Conservation (phyloP, 2,888 invertebrate species). For the Cataglyphis livida region DNA sequence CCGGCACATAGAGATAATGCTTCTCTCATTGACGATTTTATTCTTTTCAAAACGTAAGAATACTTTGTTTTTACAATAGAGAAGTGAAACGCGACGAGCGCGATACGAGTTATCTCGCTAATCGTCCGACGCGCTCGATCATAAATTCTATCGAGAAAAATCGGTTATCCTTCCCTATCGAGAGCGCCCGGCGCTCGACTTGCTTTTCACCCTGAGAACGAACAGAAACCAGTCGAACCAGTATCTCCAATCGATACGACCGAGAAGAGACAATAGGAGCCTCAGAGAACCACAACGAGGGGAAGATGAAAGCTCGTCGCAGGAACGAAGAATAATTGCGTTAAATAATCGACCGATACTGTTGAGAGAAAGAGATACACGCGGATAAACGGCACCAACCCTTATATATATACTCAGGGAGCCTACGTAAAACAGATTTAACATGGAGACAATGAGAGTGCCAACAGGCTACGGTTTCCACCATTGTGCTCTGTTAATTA, state of each 20-base stretch:
- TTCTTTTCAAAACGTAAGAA: conserved; percentile 42
- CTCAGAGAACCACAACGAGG: conserved; percentile 31
- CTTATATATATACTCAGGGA: background rate
- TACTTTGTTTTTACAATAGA: conserved; percentile 51
- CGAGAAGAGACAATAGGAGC: conserved; percentile 71
- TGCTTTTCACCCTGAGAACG: conserved; percentile 64
- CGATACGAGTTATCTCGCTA: conserved; percentile 50
- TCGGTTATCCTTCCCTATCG: conserved; percentile 43
- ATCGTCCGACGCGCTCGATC: conserved; percentile 49
- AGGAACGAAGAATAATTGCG: conserved; percentile 79
- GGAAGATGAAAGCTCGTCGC: conserved; percentile 52
- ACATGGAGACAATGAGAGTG: conserved; percentile 74
- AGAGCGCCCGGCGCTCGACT: conserved; percentile 9
- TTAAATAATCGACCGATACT: conserved; percentile 78
- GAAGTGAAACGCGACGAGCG: conserved; percentile 9
- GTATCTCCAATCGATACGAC: conserved; percentile 76
- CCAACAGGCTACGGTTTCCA: conserved; percentile 72
- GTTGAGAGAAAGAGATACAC: conserved; percentile 67
- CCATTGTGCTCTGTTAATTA: conserved; percentile 80
- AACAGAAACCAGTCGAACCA: conserved; percentile 70
- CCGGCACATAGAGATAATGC: conserved; percentile 17
- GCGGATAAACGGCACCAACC: conserved; percentile 72
- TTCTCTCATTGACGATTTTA: conserved; percentile 16
- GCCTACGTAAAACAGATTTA: conserved; percentile 73
- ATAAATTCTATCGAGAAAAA: conserved; percentile 60